Base-by-base conservation (phyloP, 1,140 invertebrate species). In the Drosophila ficusphila region DNA sequence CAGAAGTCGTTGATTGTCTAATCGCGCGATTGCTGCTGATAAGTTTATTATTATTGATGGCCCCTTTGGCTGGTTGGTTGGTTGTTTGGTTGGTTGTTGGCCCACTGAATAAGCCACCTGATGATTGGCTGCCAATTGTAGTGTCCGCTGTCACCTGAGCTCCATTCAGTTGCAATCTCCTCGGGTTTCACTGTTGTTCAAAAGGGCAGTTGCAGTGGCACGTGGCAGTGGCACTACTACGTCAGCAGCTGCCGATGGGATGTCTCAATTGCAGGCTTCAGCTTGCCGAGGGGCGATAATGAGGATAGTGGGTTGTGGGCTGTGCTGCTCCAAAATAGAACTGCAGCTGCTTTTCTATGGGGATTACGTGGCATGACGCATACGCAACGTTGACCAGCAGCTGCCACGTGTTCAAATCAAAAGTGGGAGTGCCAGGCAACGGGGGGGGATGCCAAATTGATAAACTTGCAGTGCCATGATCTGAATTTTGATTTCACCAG, bases 401-500 rank as follows among this genome's bases (percentile, higher is more conserved):
- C 9, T 3, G 9, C 21, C 51, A 61, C 41, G 19, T 46, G 42
- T 23, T 21, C 21, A 38, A 38, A 21, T n/a, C n/a, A n/a, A n/a
- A n/a, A n/a, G n/a, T n/a, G n/a, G 16, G 16, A 16, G 27, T 2
- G 31, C 6, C 5, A 33, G 9, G 4, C 1, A 49, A 18, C 8
- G 11, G 19, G 16, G 49, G 8, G 8, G 9, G 7, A 19, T 25
- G 44, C 33, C 21, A 56, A 68, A 76, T 73, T 73, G 70, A 74
- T 74, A 74, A 65, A 74, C 71, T 74, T 38, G 25, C 49, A 56
- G 54, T 74, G 70, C 25, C 69, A 74, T 65, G 71, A 54, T 65
- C 54, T 74, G 70, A 74, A 74, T 74, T 74, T 74, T 49, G 70
- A 74, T 74, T 74, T 73, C 25, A 31, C 39, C 60, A 62, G 31